Conservation (phyloP, 1,140 invertebrate genomes). For the Zaprionus ghesquierei region DNA sequence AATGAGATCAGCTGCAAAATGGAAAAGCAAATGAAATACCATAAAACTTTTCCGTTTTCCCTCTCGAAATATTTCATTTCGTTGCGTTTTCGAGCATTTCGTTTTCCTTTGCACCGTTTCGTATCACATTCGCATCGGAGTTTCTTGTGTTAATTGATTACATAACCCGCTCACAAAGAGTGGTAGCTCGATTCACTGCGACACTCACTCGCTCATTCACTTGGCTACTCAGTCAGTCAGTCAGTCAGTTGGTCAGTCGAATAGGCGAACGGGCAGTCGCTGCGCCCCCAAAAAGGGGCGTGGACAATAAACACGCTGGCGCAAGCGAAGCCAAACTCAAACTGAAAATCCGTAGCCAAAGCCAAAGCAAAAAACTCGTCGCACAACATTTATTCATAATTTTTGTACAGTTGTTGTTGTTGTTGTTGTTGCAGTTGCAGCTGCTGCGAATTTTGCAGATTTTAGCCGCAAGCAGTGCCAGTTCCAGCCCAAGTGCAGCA, state of each 20-base stretch:
- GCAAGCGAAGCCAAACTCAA: slow-evolving; percentile 39
- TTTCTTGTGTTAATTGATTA: slow-evolving; percentile 75
- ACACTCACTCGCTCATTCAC: slow-evolving; percentile 8
- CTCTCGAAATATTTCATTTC: neutral
- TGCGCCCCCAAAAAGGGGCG: slow-evolving; percentile 10
- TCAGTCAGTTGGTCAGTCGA: slow-evolving; percentile 51
- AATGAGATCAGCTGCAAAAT: neutral
- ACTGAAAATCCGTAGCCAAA: slow-evolving; percentile 6
- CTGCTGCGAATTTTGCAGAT: slow-evolving; percentile 14
- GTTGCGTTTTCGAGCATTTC: neutral
- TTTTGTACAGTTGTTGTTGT: too few relatives aligned
- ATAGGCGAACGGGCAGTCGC: neutral
- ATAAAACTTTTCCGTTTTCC: slow-evolving; percentile 26
- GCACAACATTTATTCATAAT: slow-evolving; percentile 63
- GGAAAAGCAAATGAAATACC: slow-evolving; percentile 14
- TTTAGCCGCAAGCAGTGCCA: slow-evolving; percentile 16
- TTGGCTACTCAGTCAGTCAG: neutral
- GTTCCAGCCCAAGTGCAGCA: neutral
- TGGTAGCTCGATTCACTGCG: slow-evolving; percentile 10
- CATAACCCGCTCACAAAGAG: slow-evolving; percentile 61
- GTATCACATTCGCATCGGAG: slow-evolving; percentile 13
- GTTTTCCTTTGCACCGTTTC: slow-evolving; percentile 15
- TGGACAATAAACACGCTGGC: slow-evolving; percentile 34
- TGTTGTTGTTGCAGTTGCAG: slow-evolving; percentile 10
- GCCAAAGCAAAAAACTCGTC: slow-evolving; percentile 51